Evolutionary conservation across 2,113 vertebrate genomes (phyloP).

Genomic region (Cricetomys ansorgei): DNA sequence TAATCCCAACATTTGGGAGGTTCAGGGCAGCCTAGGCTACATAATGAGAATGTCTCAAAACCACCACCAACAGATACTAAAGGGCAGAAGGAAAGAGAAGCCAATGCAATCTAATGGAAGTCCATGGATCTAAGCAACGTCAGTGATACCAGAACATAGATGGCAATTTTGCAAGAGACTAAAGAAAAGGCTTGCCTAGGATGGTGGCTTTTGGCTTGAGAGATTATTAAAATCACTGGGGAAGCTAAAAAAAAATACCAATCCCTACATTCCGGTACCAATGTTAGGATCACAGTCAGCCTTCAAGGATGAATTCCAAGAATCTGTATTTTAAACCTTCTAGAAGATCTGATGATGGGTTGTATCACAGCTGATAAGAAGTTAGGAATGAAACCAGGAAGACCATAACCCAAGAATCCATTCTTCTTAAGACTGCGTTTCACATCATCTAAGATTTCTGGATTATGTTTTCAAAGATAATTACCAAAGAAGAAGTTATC

Average conservation of each 20-base stretch:
- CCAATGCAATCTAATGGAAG: not conserved
- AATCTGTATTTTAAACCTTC: slow-evolving; percentile 22
- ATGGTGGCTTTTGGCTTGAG: slow-evolving; percentile 17
- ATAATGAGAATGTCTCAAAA: not conserved
- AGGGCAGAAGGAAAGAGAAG: not conserved
- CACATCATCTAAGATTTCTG: not conserved
- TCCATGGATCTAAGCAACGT: not conserved
- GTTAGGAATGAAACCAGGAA: not conserved
- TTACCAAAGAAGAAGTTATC: not conserved
- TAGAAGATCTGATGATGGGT: not conserved
- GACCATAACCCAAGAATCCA: not conserved
- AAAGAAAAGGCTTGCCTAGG: not conserved
- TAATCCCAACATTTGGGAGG: not conserved
- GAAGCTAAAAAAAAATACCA: not conserved
- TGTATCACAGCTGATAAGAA: not conserved
- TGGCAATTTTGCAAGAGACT: not conserved
- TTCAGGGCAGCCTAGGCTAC: not conserved
- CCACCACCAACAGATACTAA: not conserved
- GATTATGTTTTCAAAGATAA: not conserved
- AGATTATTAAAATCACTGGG: not conserved
- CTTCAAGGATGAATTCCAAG: not conserved
- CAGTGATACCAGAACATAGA: not conserved
- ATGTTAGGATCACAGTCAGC: not conserved
- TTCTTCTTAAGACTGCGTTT: not conserved
- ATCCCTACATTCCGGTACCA: not conserved